These are phyloP conservation scores for Thaleichthys pacificus DNA, from an alignment of 2,797 vertebrate genomes.

Conservation along the genomic window DNA sequence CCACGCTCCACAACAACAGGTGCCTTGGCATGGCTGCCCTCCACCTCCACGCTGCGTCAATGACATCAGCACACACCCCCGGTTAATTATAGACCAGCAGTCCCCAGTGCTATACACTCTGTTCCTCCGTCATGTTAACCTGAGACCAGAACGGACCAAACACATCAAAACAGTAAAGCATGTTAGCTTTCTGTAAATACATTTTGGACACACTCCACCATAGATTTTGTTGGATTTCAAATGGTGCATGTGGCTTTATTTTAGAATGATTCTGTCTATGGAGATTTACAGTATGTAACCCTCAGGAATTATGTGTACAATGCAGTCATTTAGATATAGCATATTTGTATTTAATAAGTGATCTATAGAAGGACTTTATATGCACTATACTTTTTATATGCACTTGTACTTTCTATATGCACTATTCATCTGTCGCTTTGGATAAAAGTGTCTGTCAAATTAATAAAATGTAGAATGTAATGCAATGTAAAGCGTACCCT, in stretches of 20 bases:
- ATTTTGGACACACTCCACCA: neutral
- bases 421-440: no score
- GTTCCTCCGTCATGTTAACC: slow-evolving; percentile 72
- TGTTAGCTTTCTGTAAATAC: neutral
- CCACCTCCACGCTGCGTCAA: slow-evolving; percentile 97
- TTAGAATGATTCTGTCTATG: neutral
- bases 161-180: neutral
- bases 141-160: slow-evolving; percentile 37
- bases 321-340: neutral
- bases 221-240: neutral
- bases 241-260: neutral
- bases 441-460: no score
- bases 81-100: slow-evolving; percentile 98
- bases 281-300: neutral
- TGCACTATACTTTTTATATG: no score
- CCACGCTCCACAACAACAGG: slow-evolving; percentile 99
- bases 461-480: no score
- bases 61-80: slow-evolving; percentile 98
- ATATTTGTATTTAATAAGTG: slow-evolving; percentile 6
- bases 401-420: no score
- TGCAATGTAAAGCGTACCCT: neutral
- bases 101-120: slow-evolving; percentile 77
- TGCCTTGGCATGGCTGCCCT: slow-evolving; percentile 97
- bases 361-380: neutral
- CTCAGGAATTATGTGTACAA: neutral